Evolutionary conservation across 2,113 vertebrate species (phyloP).

Genomic region (Zeus faber): DNA sequence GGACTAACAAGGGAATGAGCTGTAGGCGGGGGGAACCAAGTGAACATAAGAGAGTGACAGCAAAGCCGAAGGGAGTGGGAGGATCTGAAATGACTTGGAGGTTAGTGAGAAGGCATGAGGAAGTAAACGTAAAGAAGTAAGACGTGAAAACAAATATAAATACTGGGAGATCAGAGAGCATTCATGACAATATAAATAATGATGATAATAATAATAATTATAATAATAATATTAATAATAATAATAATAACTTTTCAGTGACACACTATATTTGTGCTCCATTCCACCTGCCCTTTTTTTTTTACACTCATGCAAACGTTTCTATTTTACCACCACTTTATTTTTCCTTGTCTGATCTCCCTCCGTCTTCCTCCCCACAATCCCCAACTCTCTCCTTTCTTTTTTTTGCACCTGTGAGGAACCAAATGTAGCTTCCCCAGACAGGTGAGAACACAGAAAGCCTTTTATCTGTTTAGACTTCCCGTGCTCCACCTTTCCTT

Average conservation of each 20-base stretch:
- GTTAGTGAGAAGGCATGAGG: too few species aligned
- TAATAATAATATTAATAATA: slow-evolving; percentile 31
- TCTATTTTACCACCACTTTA: not conserved
- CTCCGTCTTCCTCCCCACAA: too few species aligned
- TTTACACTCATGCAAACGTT: not conserved
- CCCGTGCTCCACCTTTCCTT: slow-evolving; percentile 19
- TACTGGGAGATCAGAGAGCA: too few species aligned
- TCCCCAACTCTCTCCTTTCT: slow-evolving; percentile 4
- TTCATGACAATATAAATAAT: slow-evolving; percentile 13
- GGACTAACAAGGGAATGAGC: too few species aligned
- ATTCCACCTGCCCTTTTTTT: not conserved
- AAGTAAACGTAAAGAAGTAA: too few species aligned
- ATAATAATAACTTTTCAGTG: too few species aligned
- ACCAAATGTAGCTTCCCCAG: slow-evolving; percentile 44
- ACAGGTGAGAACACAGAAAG: slow-evolving; percentile 75
- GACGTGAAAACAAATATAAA: too few species aligned
- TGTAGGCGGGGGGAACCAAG: too few species aligned
- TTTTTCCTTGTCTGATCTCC: not conserved
- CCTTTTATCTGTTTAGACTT: slow-evolving; percentile 67
- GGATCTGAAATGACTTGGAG: too few species aligned
- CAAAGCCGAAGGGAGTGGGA: too few species aligned
- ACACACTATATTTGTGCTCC: too few species aligned
- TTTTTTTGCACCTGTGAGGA: slow-evolving; percentile 56
- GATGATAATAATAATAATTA: not conserved
- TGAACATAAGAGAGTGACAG: too few species aligned